Conservation (phyloP, 2,797 vertebrate genomes). For the Malacoraja senta region DNA sequence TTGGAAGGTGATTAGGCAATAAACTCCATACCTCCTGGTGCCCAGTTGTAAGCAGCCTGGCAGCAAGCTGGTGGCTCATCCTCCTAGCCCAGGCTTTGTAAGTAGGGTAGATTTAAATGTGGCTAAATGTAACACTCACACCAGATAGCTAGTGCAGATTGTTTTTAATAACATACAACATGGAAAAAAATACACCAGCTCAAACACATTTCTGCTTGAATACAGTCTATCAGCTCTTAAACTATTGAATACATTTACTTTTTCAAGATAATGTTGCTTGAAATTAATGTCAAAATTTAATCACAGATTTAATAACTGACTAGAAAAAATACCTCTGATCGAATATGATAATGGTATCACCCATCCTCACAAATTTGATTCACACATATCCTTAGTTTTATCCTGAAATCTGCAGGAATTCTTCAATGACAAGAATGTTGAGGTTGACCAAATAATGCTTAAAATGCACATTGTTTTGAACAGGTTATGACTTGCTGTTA, state of each 20-base stretch:
- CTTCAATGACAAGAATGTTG: not conserved
- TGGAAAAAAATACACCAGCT: constrained; percentile 34
- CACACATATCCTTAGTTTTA: not conserved
- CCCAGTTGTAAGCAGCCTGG: not conserved
- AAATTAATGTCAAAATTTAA: not conserved
- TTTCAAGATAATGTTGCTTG: not conserved
- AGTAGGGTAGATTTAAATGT: not conserved
- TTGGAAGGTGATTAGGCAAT: not conserved
- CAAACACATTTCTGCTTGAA: constrained; percentile 27
- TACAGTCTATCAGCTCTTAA: not conserved
- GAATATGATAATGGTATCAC: not conserved
- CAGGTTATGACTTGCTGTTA: not conserved
- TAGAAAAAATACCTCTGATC: not conserved
- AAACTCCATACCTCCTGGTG: not conserved
- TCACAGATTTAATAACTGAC: not conserved
- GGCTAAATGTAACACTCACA: not conserved
- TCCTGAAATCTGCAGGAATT: not conserved
- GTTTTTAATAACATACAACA: not conserved
- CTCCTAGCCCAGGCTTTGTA: not conserved
- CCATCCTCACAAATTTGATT: not conserved
- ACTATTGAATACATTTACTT: not conserved
- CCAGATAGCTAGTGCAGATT: not conserved
- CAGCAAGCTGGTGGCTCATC: not conserved
- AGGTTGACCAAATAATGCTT: not conserved
- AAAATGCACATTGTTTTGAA: not conserved